These are phyloP conservation scores for Teleogryllus oceanicus DNA, from an alignment of 2,888 invertebrate genomes.

Conservation along the genomic window DNA sequence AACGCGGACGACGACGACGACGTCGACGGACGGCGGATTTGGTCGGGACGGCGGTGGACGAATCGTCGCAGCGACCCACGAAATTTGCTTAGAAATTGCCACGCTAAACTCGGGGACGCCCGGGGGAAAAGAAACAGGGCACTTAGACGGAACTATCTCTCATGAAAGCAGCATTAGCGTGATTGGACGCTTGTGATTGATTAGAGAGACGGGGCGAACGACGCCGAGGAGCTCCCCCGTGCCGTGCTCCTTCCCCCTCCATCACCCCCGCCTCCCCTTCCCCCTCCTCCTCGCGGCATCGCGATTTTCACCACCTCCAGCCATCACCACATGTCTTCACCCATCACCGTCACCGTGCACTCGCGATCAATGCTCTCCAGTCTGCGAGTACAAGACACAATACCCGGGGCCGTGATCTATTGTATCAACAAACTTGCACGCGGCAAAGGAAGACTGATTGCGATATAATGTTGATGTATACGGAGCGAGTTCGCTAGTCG, in stretches of 20 bases:
- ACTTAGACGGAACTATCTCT: constrained; percentile 5
- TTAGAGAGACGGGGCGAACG: background rate
- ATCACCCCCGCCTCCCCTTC: too few species aligned
- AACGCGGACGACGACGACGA: too few species aligned
- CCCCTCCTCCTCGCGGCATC: too few species aligned
- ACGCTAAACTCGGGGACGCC: background rate
- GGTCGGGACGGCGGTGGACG: too few species aligned
- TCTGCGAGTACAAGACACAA: background rate
- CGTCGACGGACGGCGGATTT: too few species aligned
- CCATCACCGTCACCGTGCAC: background rate
- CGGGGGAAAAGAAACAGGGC: background rate
- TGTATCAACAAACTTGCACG: background rate
- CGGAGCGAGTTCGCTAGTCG: background rate
- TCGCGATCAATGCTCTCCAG: background rate
- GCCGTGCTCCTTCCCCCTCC: too few species aligned
- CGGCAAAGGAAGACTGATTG: constrained; percentile 4
- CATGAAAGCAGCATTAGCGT: constrained; percentile 18
- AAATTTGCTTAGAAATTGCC: constrained; percentile 3
- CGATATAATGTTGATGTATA: constrained; percentile 18
- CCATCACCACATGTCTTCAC: too few species aligned
- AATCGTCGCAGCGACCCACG: background rate
- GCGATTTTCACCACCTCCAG: too few species aligned
- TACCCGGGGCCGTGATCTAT: background rate
- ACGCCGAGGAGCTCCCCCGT: background rate
- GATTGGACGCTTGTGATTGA: constrained; percentile 4